Conservation (phyloP, 2,113 vertebrate genomes). For the Struthio camelus region DNA sequence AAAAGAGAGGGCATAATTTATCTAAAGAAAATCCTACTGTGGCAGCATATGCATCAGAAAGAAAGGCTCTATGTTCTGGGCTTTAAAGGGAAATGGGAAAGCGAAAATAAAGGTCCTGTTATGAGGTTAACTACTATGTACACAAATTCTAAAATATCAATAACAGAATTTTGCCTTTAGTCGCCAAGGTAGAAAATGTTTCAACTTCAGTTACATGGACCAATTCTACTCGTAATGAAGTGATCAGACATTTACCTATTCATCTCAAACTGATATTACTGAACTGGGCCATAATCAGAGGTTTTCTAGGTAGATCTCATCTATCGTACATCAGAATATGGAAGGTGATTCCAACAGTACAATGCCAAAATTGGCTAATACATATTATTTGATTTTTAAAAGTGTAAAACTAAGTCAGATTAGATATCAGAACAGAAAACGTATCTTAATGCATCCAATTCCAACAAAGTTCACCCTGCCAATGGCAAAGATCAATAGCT, state of each 20-base stretch:
- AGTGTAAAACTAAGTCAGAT: not conserved
- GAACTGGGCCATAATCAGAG: not conserved
- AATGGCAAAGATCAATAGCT: constrained; percentile 17
- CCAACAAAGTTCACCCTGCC: not conserved
- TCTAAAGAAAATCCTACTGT: constrained; percentile 16
- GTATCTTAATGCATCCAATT: not conserved
- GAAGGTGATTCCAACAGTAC: not conserved
- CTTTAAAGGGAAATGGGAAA: constrained; percentile 30
- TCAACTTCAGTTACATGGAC: not conserved
- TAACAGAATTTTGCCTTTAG: not conserved
- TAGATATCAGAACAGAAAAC: not conserved
- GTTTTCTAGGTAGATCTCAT: not conserved
- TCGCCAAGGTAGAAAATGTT: not conserved
- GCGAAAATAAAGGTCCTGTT: not conserved
- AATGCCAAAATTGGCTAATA: not conserved
- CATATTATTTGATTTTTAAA: not conserved
- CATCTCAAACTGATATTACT: not conserved
- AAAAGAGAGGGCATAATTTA: constrained; percentile 34
- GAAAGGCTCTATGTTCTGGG: not conserved
- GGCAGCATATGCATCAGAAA: not conserved
- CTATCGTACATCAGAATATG: not conserved
- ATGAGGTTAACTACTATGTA: not conserved
- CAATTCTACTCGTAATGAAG: not conserved
- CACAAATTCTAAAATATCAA: not conserved
- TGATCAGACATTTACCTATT: not conserved